Percentiles rank a stretch among this genome's conserved stretches.
Evolutionary conservation across 2,797 vertebrate genomes (phyloP).

Genomic region (Kryptolebias ocellatus): DNA sequence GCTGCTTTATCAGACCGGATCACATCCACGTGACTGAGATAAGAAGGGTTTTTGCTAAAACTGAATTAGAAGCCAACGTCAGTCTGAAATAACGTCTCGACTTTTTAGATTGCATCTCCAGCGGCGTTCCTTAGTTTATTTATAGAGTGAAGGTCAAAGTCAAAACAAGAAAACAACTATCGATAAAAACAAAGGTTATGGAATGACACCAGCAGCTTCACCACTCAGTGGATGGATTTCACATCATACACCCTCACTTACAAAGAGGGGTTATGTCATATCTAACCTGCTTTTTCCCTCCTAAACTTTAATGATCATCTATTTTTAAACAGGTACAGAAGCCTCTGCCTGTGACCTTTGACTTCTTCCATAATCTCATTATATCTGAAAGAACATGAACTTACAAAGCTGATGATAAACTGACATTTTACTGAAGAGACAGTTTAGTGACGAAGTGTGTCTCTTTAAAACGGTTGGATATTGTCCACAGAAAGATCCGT

Average conservation of each 20-base stretch:
- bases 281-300: neutral
- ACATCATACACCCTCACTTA: neutral
- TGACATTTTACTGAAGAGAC: neutral
- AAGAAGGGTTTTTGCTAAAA: neutral
- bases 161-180: neutral
- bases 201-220: slow-evolving; percentile 43
- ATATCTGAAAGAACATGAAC: neutral
- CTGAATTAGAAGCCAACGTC: neutral
- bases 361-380: slow-evolving; percentile 2
- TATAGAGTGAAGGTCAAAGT: slow-evolving; percentile 13
- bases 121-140: neutral
- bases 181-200: slow-evolving; percentile 15
- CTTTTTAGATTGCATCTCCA: neutral
- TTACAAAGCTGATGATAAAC: slow-evolving; percentile 12
- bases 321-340: too few relatives aligned
- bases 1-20: neutral
- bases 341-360: too few relatives aligned
- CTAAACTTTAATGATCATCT: slow-evolving; percentile 5
- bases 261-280: too few relatives aligned
- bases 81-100: neutral
- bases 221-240: slow-evolving; percentile 5
- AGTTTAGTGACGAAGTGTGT: neutral
- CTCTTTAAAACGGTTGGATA: slow-evolving; percentile 38
- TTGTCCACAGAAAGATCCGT: slow-evolving; percentile 42
- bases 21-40: neutral